Conservation (phyloP, 2,888 invertebrate species). For the Salticus scenicus region DNA sequence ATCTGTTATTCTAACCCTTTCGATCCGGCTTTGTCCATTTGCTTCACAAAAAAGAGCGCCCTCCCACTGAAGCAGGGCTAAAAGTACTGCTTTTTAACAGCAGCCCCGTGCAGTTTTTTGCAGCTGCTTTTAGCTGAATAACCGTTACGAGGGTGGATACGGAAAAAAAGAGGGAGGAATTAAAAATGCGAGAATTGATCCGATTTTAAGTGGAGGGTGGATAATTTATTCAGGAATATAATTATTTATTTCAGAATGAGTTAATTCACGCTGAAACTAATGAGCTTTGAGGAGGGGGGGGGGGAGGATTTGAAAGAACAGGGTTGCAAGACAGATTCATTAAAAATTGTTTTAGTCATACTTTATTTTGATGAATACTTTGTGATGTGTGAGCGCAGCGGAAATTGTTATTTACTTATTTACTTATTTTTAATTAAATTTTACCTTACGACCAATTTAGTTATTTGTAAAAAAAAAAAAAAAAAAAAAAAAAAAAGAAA, state of each 20-base stretch:
- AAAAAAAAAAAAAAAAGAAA: too few relatives aligned
- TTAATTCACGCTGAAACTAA: neutral
- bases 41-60: neutral
- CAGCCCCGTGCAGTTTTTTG: neutral
- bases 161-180: neutral
- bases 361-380: too few relatives aligned
- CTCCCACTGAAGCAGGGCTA: neutral
- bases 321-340: too few relatives aligned
- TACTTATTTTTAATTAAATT: too few relatives aligned
- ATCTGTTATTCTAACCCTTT: constrained; percentile 53
- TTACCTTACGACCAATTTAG: too few relatives aligned
- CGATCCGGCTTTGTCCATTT: constrained; percentile 26
- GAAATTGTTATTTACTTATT: too few relatives aligned
- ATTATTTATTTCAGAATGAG: neutral
- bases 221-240: constrained; percentile 14
- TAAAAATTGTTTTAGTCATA: too few relatives aligned
- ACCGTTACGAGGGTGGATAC: neutral
- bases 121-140: neutral
- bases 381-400: too few relatives aligned
- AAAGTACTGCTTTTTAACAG: neutral
- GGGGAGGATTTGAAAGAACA: too few relatives aligned
- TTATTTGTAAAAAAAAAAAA: too few relatives aligned
- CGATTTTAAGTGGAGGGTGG: neutral
- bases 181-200: constrained; percentile 9
- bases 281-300: neutral